phyloP scores from a whole-genome alignment of 2,113 vertebrate genomes.

The Aldabrachelys gigantea region DNA sequence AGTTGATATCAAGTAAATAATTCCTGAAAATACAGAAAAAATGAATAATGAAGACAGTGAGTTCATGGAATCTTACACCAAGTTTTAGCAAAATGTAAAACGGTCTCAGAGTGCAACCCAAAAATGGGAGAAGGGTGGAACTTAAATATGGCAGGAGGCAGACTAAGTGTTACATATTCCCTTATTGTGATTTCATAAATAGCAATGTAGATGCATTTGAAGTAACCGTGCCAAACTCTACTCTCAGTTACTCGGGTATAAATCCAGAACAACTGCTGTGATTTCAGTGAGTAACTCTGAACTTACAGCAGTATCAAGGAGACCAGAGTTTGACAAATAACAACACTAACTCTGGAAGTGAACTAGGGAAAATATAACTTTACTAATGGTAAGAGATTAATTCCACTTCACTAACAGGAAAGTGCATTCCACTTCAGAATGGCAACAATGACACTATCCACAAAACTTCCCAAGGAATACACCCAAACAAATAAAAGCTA shows the following conservation, averaged over 20 bases:
- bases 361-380: too few relatives aligned
- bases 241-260: background rate
- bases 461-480: background rate
- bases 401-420: background rate
- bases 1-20: constrained; percentile 84
- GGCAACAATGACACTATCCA: rapidly evolving
- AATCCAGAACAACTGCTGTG: background rate
- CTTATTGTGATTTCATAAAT: background rate
- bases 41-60: background rate
- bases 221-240: background rate
- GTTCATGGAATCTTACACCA: background rate
- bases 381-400: background rate
- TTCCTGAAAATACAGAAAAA: constrained; percentile 76
- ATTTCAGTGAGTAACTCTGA: background rate
- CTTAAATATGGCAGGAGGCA: background rate
- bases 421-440: background rate
- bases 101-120: background rate
- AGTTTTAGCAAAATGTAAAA: background rate
- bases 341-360: background rate
- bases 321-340: background rate
- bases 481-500: background rate
- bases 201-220: background rate
- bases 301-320: background rate
- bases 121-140: background rate
- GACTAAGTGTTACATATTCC: background rate